Evolutionary conservation across 2,888 invertebrate species (phyloP).

Genomic region (Alloplasta piceator): DNA sequence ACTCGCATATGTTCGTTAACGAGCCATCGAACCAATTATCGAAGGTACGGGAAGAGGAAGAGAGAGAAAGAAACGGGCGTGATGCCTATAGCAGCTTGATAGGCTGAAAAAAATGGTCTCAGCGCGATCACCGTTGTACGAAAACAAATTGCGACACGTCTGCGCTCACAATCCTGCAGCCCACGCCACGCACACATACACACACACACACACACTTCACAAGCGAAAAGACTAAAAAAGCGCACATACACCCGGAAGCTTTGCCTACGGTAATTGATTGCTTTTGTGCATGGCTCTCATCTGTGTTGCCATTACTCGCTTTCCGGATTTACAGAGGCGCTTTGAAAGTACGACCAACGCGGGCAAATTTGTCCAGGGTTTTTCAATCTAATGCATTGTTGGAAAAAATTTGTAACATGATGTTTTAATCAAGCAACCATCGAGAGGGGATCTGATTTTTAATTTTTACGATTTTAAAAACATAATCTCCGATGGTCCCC

Average conservation of each 20-base stretch:
- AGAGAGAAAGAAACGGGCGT: not conserved
- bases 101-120: slow-evolving; percentile 1
- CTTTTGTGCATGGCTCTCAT: not conserved
- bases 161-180: not conserved
- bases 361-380: no score
- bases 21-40: slow-evolving; percentile 69
- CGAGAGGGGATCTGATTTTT: no score
- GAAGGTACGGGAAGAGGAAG: slow-evolving; percentile 19
- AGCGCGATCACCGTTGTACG: slow-evolving; percentile 10
- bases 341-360: no score
- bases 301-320: no score
- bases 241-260: slow-evolving; percentile 4
- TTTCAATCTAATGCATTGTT: no score
- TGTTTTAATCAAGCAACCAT: no score
- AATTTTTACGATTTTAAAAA: no score
- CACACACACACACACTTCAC: not conserved
- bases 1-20: slow-evolving; percentile 66
- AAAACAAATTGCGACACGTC: slow-evolving; percentile 53
- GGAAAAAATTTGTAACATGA: no score
- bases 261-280: slow-evolving; percentile 45
- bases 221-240: not conserved
- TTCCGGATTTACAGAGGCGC: no score
- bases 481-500: no score
- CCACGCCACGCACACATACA: no score
- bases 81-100: slow-evolving; percentile 2